Evolutionary conservation across 2,113 vertebrate genomes (phyloP), one percentile per base, ranked within the genome.

Genomic region (Pteruthius melanotis): DNA sequence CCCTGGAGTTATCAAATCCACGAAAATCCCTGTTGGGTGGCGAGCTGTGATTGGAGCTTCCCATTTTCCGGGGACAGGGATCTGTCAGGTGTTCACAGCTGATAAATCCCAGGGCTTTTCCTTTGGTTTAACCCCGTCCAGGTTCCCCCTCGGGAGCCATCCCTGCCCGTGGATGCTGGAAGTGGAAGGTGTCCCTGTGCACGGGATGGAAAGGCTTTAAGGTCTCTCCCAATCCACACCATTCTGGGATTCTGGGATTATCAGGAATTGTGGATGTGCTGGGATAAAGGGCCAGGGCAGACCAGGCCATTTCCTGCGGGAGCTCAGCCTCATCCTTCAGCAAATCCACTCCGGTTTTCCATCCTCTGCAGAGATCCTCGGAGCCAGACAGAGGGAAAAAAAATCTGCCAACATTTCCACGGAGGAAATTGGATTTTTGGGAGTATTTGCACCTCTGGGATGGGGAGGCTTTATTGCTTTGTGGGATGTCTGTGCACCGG

Each of bases 41-140:
- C 1, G 3, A 27, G 37, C 26, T 52, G 80, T 20, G 31, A 30
- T 31, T 20, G 20, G 56, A 20, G 45, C 8, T 19, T 31, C 45
- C 56, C 31, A 2, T 20, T 52, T 12, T 8, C 8, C 7, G 28
- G 66, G 54, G 45, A 61, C 15, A 15, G 66, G 74, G 40, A 70
- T 35, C 37, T 78, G 8, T 5, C 65, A 44, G 47, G 40, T 16
- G 60, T 40, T 72, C 20, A 40, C 2, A 15, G 82, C 20, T 45
- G 52, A 24, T 1, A 69, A 47, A 77, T 47, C 6, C 40, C 22
- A 33, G 65, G 65, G 39, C 8, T 80, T 49, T 66, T 27, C 60
- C 61, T 71, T 33, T 0, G 2, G 7, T 63, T 83, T 79, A 15
- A 0, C 15, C 50, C 3, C 0, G 16, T 15, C 26, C 1, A 12